Evolutionary conservation across 2,888 invertebrate species (phyloP), one percentile per base, ranked within the genome.

Genomic region (Bombylius major): DNA sequence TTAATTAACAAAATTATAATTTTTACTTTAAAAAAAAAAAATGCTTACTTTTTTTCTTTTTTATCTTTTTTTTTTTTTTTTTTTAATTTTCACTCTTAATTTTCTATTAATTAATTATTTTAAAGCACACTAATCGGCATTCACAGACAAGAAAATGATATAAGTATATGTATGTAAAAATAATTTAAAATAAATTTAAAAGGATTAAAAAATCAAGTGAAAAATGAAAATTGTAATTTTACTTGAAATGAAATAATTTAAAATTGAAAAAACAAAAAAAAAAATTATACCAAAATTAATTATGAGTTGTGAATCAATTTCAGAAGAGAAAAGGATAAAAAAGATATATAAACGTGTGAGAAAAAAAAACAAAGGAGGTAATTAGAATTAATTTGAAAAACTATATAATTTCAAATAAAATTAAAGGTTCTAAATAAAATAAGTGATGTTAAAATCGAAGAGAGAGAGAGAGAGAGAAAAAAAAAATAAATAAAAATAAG

Each of bases 111-210:
- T 23, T 23, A 23, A 23, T 23, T 23, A 23, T 50, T 33, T 33
- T 9, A 51, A 51, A 51, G 51, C 51, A 51, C 51, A 51, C 51
- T 51, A 51, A 33, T 42, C 51, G 51, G 51, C 51, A 51, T 51
- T 51, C 39, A 31, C n/a, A 39, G 31, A 42, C 8, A 50, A 50
- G 6, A 39, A n/a, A 23, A 23, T 23, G 14, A 14, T 33, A 50
- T 33, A 50, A n/a, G n/a, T n/a, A n/a, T n/a, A n/a, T n/a, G n/a
- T n/a, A n/a, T n/a, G n/a, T n/a, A n/a, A n/a, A n/a, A n/a, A n/a
- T n/a, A n/a, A n/a, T n/a, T n/a, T 23, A 23, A 23, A 23, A n/a
- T n/a, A 23, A 23, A 23, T 23, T 23, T 23, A 23, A 23, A 23
- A 23, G 23, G 23, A 23, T 23, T 23, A 23, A 23, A 23, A 50